A percentile compares a stretch with the other conserved stretches of the same genome.
Evolutionary conservation across 2,888 invertebrate genomes (phyloP).

Genomic region (Sialis lutaria): DNA sequence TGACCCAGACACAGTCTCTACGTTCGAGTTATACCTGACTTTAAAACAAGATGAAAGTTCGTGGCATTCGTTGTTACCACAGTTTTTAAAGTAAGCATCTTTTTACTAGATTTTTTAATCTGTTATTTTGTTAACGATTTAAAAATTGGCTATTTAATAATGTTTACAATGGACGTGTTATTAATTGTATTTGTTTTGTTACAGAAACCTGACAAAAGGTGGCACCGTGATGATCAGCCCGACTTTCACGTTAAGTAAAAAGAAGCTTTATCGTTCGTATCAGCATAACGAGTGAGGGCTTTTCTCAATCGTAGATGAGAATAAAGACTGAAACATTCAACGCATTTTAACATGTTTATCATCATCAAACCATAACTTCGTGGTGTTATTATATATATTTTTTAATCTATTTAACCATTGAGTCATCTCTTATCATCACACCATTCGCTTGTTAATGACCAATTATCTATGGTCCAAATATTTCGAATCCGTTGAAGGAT

Average conservation of each 20-base stretch:
- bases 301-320: slow-evolving; percentile 2
- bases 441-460: no score
- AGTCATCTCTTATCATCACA: no score
- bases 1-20: slow-evolving; percentile 73
- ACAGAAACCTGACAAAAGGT: slow-evolving; percentile 69
- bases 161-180: background rate
- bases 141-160: background rate
- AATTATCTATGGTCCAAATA: no score
- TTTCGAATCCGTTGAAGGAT: no score
- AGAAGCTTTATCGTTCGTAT: slow-evolving; percentile 72
- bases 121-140: background rate
- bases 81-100: slow-evolving; percentile 70
- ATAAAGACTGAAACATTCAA: slow-evolving; percentile 3
- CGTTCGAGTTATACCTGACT: slow-evolving; percentile 79
- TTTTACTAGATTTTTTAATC: background rate
- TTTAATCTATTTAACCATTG: no score
- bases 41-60: slow-evolving; percentile 72
- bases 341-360: background rate
- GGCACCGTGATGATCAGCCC: slow-evolving; percentile 79
- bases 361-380: no score
- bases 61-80: slow-evolving; percentile 76
- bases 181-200: slow-evolving; percentile 11
- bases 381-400: no score
- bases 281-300: slow-evolving; percentile 26
- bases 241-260: slow-evolving; percentile 77